Evolutionary conservation across 2,113 vertebrate species (phyloP).

Genomic region (Rhea americana): DNA sequence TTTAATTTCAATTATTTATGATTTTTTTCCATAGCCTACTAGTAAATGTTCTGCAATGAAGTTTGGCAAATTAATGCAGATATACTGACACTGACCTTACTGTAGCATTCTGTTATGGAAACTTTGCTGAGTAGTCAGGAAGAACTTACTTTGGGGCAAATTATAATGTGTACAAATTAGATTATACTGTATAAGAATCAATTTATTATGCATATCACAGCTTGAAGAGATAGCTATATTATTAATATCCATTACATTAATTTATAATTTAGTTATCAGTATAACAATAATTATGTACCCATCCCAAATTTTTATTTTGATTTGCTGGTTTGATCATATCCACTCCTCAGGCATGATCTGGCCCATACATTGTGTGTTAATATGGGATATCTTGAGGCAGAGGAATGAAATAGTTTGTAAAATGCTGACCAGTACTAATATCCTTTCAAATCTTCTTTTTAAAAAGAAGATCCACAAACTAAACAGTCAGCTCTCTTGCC

Average conservation of each 20-base stretch:
- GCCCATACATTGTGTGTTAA: neutral
- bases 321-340: neutral
- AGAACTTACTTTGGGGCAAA: neutral
- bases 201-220: conserved; percentile 34
- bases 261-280: conserved; percentile 22
- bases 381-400: neutral
- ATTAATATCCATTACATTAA: conserved; percentile 31
- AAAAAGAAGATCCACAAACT: neutral
- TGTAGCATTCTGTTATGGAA: neutral
- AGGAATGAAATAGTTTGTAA: neutral
- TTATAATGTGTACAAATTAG: conserved; percentile 26
- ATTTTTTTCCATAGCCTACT: neutral
- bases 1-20: neutral
- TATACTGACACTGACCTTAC: conserved; percentile 2
- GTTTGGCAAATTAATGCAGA: neutral
- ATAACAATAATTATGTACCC: conserved; percentile 5
- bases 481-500: neutral
- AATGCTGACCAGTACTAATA: neutral
- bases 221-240: neutral
- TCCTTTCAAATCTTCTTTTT: neutral
- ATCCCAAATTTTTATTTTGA: neutral
- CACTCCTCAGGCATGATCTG: neutral
- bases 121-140: conserved; percentile 1
- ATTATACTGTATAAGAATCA: conserved; percentile 13
- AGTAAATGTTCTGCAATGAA: neutral